These are phyloP conservation scores for Tachysurus fulvidraco DNA, from an alignment of 2,113 vertebrate species.

Conservation along the genomic window DNA sequence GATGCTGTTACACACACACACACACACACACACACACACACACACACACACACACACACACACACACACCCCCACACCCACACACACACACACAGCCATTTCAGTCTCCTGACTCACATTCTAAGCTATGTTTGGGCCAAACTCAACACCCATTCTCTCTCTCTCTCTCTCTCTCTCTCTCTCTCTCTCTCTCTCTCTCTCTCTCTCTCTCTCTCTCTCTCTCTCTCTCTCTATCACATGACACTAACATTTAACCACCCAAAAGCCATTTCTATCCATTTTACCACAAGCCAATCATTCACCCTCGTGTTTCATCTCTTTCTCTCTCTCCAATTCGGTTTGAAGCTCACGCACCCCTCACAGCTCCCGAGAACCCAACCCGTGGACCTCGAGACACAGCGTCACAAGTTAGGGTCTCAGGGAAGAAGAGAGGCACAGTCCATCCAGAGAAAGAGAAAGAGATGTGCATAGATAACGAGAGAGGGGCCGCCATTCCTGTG, in stretches of 20 bases:
- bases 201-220: neutral
- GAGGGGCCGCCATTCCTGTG: constrained; percentile 31
- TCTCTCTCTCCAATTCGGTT: constrained; percentile 13
- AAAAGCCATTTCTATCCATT: neutral
- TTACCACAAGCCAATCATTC: neutral
- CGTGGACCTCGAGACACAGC: constrained; percentile 98
- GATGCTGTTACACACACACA: constrained; percentile 40
- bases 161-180: neutral
- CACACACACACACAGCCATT: constrained; percentile 35
- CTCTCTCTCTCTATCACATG: constrained; percentile 57
- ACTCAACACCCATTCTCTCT: constrained; percentile 37
- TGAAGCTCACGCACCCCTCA: constrained; percentile 79
- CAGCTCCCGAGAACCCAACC: constrained; percentile 99
- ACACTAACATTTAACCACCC: constrained; percentile 60
- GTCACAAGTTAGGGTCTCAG: constrained; percentile 99
- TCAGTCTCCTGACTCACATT: constrained; percentile 50
- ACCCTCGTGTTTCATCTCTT: neutral
- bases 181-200: constrained; percentile 17
- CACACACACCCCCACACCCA: constrained; percentile 20
- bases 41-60: constrained; percentile 22
- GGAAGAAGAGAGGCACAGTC: constrained; percentile 96
- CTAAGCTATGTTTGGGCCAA: constrained; percentile 48
- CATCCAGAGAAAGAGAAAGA: neutral
- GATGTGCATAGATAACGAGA: neutral
- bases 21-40: constrained; percentile 31